phyloP scores from a whole-genome alignment of 1,140 invertebrate genomes.

The Caerostris darwini region DNA sequence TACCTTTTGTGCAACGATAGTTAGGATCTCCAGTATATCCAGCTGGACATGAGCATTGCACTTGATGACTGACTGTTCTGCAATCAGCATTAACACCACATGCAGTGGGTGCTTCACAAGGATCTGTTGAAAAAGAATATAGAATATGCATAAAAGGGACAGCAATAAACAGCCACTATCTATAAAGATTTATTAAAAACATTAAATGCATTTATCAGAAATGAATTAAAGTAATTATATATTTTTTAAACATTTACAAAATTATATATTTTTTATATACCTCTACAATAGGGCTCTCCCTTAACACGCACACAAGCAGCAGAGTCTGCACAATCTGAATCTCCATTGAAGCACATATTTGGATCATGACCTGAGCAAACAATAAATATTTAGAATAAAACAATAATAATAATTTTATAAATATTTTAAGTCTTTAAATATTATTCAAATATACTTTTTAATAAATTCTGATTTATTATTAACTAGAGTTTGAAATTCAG shows the following conservation, averaged over 20 bases:
- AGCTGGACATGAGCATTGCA: constrained; percentile 81
- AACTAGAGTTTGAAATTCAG: too few relatives aligned
- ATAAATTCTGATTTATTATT: too few relatives aligned
- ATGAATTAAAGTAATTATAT: background rate
- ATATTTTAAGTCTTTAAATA: background rate
- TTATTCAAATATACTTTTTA: background rate
- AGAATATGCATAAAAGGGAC: background rate
- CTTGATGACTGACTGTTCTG: constrained; percentile 83
- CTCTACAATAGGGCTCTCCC: constrained; percentile 83
- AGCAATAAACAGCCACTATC: background rate
- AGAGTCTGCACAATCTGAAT: constrained; percentile 88
- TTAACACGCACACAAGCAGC: constrained; percentile 85
- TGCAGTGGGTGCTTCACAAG: constrained; percentile 88
- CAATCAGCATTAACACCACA: constrained; percentile 92
- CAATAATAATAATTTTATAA: too few relatives aligned
- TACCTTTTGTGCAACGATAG: constrained; percentile 78
- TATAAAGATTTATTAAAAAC: background rate
- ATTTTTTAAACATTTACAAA: background rate
- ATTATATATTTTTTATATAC: constrained; percentile 80
- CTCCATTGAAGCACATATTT: constrained; percentile 85
- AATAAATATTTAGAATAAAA: background rate
- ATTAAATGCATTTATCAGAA: too few relatives aligned
- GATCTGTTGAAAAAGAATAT: constrained; percentile 86
- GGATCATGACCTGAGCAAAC: constrained; percentile 78
- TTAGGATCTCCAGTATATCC: constrained; percentile 80